These are phyloP conservation scores for Malthinus seriepunctatus DNA, from an alignment of 2,888 invertebrate genomes.

Conservation along the genomic window DNA sequence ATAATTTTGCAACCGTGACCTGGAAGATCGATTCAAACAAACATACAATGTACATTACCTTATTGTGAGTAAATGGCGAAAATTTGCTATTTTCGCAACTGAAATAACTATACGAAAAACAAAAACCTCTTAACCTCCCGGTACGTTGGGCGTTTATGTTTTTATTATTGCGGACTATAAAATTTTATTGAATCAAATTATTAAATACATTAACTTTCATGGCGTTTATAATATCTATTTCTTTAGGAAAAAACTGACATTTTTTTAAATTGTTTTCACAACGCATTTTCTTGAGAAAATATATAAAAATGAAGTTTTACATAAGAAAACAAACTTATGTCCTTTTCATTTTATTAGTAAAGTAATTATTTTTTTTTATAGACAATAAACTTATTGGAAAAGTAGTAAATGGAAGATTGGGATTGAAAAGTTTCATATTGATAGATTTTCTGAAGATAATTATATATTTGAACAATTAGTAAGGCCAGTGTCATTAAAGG, in stretches of 20 bases:
- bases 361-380: background rate
- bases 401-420: background rate
- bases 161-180: constrained; percentile 5
- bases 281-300: background rate
- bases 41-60: constrained; percentile 5
- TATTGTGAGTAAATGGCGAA: constrained; percentile 3
- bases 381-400: no score
- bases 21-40: constrained; percentile 14
- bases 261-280: background rate
- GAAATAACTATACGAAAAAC: constrained; percentile 3
- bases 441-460: background rate
- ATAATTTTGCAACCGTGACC: constrained; percentile 19
- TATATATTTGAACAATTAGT: background rate
- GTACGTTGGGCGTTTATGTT: constrained; percentile 1
- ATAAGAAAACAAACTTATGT: no score
- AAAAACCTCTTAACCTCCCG: background rate
- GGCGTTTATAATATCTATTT: background rate
- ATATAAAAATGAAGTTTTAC: background rate
- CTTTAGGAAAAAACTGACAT: background rate
- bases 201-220: background rate
- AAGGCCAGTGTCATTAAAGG: no score
- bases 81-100: constrained; percentile 5
- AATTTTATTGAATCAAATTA: constrained; percentile 3
- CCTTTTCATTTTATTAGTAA: no score
- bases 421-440: background rate